Percentiles rank a stretch among this genome's conserved stretches.
phyloP scores from a whole-genome alignment of 2,888 invertebrate species.

The Eucera pruinosa region DNA sequence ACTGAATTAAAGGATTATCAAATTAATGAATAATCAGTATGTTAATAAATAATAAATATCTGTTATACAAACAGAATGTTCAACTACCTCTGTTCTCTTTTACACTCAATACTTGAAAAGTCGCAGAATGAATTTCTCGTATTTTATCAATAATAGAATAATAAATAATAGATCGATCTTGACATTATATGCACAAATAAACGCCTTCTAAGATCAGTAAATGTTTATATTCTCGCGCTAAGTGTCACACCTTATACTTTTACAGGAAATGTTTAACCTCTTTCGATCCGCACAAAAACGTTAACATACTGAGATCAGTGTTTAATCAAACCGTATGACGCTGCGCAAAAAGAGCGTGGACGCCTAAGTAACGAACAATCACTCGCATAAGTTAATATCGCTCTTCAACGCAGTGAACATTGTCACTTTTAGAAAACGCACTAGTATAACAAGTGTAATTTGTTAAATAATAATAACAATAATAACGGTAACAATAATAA shows the following conservation, averaged over 20 bases:
- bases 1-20: neutral
- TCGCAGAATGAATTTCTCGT: slow-evolving; percentile 50
- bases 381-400: slow-evolving; percentile 68
- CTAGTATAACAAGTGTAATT: slow-evolving; percentile 49
- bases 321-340: slow-evolving; percentile 53
- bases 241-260: slow-evolving; percentile 83
- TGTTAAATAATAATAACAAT: slow-evolving; percentile 23
- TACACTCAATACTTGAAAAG: slow-evolving; percentile 66
- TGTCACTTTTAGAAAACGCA: slow-evolving; percentile 67
- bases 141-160: slow-evolving; percentile 28
- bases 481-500: slow-evolving; percentile 7
- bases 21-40: neutral
- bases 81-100: slow-evolving; percentile 71
- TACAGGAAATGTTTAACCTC: slow-evolving; percentile 72
- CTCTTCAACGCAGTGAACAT: slow-evolving; percentile 60
- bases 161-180: slow-evolving; percentile 27
- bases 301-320: slow-evolving; percentile 60
- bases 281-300: slow-evolving; percentile 64
- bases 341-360: slow-evolving; percentile 67
- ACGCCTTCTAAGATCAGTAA: slow-evolving; percentile 43
- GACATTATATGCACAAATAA: slow-evolving; percentile 42
- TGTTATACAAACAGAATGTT: neutral
- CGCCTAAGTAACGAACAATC: slow-evolving; percentile 65
- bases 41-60: too few relatives aligned
- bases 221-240: slow-evolving; percentile 57